A percentile compares a stretch with the other conserved stretches of the same genome.
These are phyloP conservation scores for Brachionus angularis DNA, from an alignment of 1,140 invertebrate species.

Conservation along the genomic window DNA sequence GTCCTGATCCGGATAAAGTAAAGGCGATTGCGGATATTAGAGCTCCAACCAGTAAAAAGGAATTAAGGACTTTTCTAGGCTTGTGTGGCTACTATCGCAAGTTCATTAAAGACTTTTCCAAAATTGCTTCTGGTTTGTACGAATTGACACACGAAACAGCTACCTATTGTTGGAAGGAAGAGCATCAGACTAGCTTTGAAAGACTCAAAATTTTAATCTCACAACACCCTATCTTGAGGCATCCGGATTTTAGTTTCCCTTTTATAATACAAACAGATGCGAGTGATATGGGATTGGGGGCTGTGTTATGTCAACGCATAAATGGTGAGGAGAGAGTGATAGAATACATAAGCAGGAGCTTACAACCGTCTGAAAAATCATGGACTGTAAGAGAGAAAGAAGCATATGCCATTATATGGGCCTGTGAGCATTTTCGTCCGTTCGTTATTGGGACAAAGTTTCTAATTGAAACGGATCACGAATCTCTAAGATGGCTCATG, in stretches of 20 bases:
- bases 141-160: not conserved
- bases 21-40: not conserved
- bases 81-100: not conserved
- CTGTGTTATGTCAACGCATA: constrained; percentile 45
- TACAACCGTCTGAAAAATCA: not conserved
- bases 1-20: not conserved
- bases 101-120: constrained; percentile 49
- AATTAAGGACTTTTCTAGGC: not conserved
- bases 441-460: constrained; percentile 12
- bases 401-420: not conserved
- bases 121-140: constrained; percentile 46
- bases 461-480: constrained; percentile 19
- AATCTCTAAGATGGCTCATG: constrained; percentile 17
- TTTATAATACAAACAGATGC: constrained; percentile 46
- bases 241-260: not conserved
- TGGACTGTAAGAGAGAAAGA: not conserved
- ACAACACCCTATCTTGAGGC: constrained; percentile 9
- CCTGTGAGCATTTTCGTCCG: not conserved
- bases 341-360: not conserved
- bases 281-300: constrained; percentile 32
- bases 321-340: constrained; percentile 20
- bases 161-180: not conserved
- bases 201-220: not conserved
- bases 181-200: not conserved
- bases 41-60: not conserved